Conservation (phyloP, 2,888 invertebrate genomes). For the Muschampia plurimacula region DNA sequence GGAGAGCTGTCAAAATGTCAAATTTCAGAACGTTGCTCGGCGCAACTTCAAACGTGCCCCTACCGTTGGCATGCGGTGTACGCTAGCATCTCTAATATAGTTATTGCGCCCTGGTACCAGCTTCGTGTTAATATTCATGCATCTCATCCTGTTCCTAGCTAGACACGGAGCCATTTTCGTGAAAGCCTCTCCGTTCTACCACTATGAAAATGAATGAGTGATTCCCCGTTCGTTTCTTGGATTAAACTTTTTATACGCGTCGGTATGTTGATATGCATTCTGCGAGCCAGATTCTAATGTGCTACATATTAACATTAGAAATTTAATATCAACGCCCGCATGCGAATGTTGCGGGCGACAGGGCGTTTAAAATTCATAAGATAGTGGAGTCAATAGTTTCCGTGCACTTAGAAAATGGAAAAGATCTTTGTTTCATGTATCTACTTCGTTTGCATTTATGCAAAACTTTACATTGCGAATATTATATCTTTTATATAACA, state of each 20-base stretch:
- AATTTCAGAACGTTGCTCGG: conserved; percentile 84
- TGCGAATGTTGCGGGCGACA: conserved; percentile 34
- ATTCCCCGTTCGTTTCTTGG: conserved; percentile 77
- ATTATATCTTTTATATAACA: neutral
- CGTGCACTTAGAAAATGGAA: conserved; percentile 39
- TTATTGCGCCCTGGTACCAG: conserved; percentile 76
- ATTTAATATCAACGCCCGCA: conserved; percentile 35
- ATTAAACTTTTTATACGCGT: conserved; percentile 72
- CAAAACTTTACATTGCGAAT: conserved; percentile 7
- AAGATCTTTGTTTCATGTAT: conserved; percentile 30
- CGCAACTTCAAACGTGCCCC: conserved; percentile 85
- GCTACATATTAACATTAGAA: conserved; percentile 40
- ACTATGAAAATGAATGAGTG: conserved; percentile 84
- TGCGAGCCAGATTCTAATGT: conserved; percentile 35
- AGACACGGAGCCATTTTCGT: conserved; percentile 80
- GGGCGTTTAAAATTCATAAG: conserved; percentile 39
- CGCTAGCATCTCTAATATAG: conserved; percentile 77
- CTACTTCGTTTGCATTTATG: conserved; percentile 8
- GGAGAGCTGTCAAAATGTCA: conserved; percentile 86
- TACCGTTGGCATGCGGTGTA: conserved; percentile 76
- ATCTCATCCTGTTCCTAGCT: conserved; percentile 80
- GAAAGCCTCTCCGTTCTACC: conserved; percentile 74
- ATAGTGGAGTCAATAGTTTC: conserved; percentile 40
- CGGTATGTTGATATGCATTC: conserved; percentile 46
- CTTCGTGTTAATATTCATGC: conserved; percentile 83